Evolutionary conservation across 2,113 vertebrate species (phyloP), one percentile per base, ranked within the genome.

Genomic region (Chauna torquata): DNA sequence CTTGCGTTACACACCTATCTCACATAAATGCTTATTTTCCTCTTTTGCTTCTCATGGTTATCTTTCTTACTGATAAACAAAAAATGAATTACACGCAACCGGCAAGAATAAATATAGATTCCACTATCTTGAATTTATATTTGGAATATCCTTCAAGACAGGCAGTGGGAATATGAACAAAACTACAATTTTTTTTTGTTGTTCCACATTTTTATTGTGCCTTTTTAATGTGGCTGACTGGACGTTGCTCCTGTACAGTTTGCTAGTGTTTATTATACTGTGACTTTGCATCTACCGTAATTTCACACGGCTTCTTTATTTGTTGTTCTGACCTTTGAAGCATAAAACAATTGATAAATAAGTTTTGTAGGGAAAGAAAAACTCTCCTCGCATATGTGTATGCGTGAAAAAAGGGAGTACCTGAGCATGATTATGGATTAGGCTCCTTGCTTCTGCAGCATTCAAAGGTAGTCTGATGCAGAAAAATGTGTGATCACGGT

Each of bases 301-400:
- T 75, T 91, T 84, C n/a, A 55, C 34, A 62, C 11, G 68, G 34
- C 38, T 88, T 17, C 36, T 75, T 78, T 62, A n/a, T 50, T 88
- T 85, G 22, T 78, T 75, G 5, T 47, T 92, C 23, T 72, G 47
- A 44, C 7, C 38, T 82, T 28, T 59, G 44, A 81, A 77, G 34
- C 49, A 80, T 52, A 85, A 68, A 94, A 42, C 27, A 68, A 16
- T n/a, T 71, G 50, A 57, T 54, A 59, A 81, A 52, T 28, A 14
- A 12, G 14, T 11, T 32, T n/a, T 45, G 7, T 9, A 28, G 12
- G 15, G 1, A 1, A 5, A 16, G 10, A 9, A 11, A 2, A 2
- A 8, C 12, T 80, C 17, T 23, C 24, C 50, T 90, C 55, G 52
- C 10, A 6, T 45, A 30, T 22, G 17, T 69, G 10, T 72, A 55